A percentile compares a stretch with the other conserved stretches of the same genome.
Evolutionary conservation across 1,140 invertebrate genomes (phyloP).

Genomic region (Drosophila triauraria): DNA sequence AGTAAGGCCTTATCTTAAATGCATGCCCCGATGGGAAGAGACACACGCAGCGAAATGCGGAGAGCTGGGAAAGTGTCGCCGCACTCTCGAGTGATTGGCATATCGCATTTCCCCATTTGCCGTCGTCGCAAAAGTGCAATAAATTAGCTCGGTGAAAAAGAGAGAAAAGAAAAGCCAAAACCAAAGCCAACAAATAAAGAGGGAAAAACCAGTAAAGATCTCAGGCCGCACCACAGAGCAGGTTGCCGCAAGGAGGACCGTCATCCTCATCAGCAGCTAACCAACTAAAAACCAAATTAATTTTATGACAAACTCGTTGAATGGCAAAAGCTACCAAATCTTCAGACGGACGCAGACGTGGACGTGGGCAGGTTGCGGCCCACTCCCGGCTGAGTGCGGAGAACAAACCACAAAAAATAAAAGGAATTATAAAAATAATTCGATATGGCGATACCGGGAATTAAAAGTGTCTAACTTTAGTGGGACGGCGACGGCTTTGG

Average conservation of each 20-base stretch:
- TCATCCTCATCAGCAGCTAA: conserved; percentile 38
- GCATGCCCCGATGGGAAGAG: conserved; percentile 56
- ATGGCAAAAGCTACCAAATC: conserved; percentile 63
- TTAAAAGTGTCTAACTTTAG: conserved; percentile 46
- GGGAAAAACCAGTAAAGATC: conserved; percentile 47
- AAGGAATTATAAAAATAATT: conserved; percentile 49
- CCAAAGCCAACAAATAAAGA: conserved; percentile 5
- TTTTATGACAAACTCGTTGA: conserved; percentile 79
- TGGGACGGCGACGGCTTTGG: conserved; percentile 29
- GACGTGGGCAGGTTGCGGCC: conserved; percentile 26
- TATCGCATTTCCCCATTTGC: conserved; percentile 80
- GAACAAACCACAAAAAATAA: conserved; percentile 14
- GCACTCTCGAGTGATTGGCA: conserved; percentile 76
- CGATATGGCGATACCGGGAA: conserved; percentile 45
- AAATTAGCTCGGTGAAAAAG: conserved; percentile 55
- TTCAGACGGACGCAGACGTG: conserved; percentile 9
- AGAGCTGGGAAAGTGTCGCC: conserved; percentile 53
- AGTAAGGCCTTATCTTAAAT: conserved; percentile 81
- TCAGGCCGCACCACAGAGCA: conserved; percentile 23
- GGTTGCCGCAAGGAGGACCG: conserved; percentile 31
- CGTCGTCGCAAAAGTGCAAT: conserved; percentile 74
- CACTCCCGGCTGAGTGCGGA: conserved; percentile 21
- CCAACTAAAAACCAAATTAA: conserved; percentile 70
- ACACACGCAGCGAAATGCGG: conserved; percentile 27
- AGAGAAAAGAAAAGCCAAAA: conserved; percentile 14